Conservation (phyloP, 1,140 invertebrate genomes). For the Drosophila nasuta region DNA sequence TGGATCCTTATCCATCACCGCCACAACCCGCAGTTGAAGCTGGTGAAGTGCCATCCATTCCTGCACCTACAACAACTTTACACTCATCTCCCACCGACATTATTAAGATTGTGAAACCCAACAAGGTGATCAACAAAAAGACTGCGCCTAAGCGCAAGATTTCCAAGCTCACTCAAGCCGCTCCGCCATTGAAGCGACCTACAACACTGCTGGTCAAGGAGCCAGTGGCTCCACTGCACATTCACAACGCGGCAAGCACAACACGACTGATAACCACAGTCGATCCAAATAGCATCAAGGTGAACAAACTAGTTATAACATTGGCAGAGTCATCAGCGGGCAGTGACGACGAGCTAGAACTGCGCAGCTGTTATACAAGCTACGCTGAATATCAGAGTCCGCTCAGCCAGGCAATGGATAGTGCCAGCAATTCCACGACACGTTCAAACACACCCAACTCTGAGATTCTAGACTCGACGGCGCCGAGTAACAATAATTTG, state of each 20-base stretch:
- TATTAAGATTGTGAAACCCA: slow-evolving; percentile 79
- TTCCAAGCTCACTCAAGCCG: slow-evolving; percentile 1
- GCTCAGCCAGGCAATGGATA: slow-evolving; percentile 68
- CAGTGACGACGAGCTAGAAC: slow-evolving; percentile 70
- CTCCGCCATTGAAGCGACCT: slow-evolving; percentile 41
- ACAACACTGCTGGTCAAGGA: slow-evolving; percentile 57
- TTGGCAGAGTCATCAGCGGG: slow-evolving; percentile 62
- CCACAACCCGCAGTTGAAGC: neutral
- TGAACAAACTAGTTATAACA: slow-evolving; percentile 64
- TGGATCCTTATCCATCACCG: neutral
- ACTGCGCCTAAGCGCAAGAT: slow-evolving; percentile 61
- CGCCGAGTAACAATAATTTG: slow-evolving; percentile 41
- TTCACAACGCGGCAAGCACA: slow-evolving; percentile 8
- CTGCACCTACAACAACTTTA: neutral
- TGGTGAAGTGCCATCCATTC: neutral
- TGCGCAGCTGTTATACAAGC: slow-evolving; percentile 37
- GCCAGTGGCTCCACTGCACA: slow-evolving; percentile 30
- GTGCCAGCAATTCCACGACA: slow-evolving; percentile 65
- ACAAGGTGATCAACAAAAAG: slow-evolving; percentile 80
- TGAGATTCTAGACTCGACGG: slow-evolving; percentile 51
- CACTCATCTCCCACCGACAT: slow-evolving; percentile 39
- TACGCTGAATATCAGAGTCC: slow-evolving; percentile 71
- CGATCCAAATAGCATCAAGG: slow-evolving; percentile 65
- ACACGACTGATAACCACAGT: slow-evolving; percentile 68
- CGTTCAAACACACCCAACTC: slow-evolving; percentile 72